Evolutionary conservation across 2,113 vertebrate genomes (phyloP), one percentile per base, ranked within the genome.

Genomic region (Labeo rohita): DNA sequence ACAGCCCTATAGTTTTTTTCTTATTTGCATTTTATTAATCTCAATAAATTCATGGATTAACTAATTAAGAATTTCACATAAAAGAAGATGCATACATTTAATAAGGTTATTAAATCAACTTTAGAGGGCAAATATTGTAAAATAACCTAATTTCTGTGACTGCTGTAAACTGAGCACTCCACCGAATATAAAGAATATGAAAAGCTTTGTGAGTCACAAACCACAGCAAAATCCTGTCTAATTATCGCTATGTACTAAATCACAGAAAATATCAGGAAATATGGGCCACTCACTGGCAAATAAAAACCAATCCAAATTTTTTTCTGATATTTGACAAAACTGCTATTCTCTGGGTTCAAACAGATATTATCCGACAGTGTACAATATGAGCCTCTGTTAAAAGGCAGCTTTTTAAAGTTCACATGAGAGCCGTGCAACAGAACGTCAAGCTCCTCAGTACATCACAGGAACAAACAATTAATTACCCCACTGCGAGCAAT

Each of bases 321-420:
- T 21, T 43, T 43, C 39, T 21, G 39, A 21, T 18, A 45, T 21
- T 21, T 73, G 52, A 56, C 34, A 78, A 56, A 39, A 56, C 8
- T 39, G 6, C 3, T 16, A n/a, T 56, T 56, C 16, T 16, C 76
- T 34, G n/a, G 3, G 15, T 56, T 75, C 2, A 28, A 47, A 47
- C 43, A 28, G 66, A 56, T 61, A 59, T n/a, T 50, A 34, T 76
- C 39, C 10, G 43, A 47, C 18, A 54, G 49, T 16, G 50, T 16
- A 5, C 13, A 61, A n/a, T 61, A 52, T 15, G 65, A 16, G 66
- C 15, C 66, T 68, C 65, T 1, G 34, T 8, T 70, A 72, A 5
- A 36, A 72, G 39, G 18, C 68, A 72, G 39, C 8, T 73, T 75
- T 59, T 75, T 43, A 59, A 76, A 75, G 43, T 75, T 45, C 12